These are phyloP conservation scores for Musca domestica DNA, from an alignment of 1,140 invertebrate species.

Conservation along the genomic window DNA sequence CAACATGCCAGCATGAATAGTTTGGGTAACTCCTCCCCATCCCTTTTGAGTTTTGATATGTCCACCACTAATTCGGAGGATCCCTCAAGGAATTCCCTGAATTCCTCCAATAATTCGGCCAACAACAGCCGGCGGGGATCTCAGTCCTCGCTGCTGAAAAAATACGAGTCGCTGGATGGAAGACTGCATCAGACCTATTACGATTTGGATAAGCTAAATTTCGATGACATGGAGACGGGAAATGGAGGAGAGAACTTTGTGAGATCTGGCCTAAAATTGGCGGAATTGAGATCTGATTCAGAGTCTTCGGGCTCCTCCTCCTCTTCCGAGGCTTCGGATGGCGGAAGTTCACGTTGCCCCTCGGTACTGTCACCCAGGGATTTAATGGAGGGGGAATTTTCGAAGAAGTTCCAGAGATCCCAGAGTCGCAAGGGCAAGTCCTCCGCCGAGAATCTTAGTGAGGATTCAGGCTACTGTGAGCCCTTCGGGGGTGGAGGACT, in stretches of 20 bases:
- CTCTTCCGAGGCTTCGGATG: slow-evolving; percentile 30
- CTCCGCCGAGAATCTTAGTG: slow-evolving; percentile 71
- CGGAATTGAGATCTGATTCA: slow-evolving; percentile 40
- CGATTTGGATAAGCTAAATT: slow-evolving; percentile 48
- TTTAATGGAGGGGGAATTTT: background rate
- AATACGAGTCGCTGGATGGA: slow-evolving; percentile 45
- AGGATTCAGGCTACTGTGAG: slow-evolving; percentile 73
- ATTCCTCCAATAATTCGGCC: slow-evolving; percentile 38
- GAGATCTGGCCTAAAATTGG: background rate
- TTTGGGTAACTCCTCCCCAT: slow-evolving; percentile 51
- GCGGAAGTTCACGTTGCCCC: background rate
- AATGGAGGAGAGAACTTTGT: background rate
- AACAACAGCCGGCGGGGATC: slow-evolving; percentile 39
- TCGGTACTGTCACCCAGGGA: slow-evolving; percentile 8
- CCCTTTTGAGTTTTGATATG: slow-evolving; percentile 54
- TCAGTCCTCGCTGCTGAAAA: slow-evolving; percentile 35
- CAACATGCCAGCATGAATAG: slow-evolving; percentile 41
- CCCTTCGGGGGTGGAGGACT: slow-evolving; percentile 48
- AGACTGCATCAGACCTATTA: slow-evolving; percentile 49
- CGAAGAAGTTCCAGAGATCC: slow-evolving; percentile 25
- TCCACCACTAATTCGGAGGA: slow-evolving; percentile 34
- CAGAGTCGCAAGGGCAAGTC: slow-evolving; percentile 56
- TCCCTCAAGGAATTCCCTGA: slow-evolving; percentile 35
- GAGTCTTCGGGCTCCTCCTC: slow-evolving; percentile 32
- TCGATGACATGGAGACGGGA: slow-evolving; percentile 29